Evolutionary conservation across 2,797 vertebrate genomes (phyloP).

Genomic region (Protosalanx chinensis): DNA sequence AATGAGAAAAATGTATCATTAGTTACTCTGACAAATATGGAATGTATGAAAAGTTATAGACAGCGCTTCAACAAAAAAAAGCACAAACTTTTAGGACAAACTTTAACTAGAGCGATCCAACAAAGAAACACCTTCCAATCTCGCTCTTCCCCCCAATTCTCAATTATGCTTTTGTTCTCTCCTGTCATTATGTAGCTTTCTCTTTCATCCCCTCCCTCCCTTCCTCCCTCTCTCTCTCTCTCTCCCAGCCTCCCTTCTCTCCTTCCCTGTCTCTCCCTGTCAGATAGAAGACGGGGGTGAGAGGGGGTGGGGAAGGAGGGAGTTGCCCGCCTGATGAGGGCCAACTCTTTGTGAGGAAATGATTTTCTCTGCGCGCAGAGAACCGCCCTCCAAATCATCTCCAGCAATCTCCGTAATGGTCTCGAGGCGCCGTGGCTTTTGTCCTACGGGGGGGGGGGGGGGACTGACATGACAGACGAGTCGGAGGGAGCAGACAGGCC

Average conservation of each 20-base stretch:
- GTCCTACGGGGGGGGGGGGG: constrained; percentile 75
- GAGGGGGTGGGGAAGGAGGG: constrained; percentile 39
- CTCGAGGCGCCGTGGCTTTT: constrained; percentile 75
- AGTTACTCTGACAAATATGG: no score
- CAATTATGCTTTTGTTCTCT: no score
- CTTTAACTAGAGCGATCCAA: no score
- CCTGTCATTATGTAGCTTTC: constrained; percentile 19
- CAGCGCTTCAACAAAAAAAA: no score
- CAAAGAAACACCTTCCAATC: no score
- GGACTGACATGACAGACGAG: constrained; percentile 77
- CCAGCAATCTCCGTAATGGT: constrained; percentile 83
- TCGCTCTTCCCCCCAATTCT: no score
- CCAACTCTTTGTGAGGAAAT: constrained; percentile 74
- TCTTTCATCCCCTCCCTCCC: constrained; percentile 48
- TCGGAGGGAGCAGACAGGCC: constrained; percentile 59
- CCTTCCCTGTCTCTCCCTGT: constrained; percentile 32
- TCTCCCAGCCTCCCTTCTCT: constrained; percentile 21
- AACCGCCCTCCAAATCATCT: constrained; percentile 81
- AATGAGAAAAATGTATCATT: no score
- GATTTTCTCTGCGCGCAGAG: constrained; percentile 71
- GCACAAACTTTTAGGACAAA: no score
- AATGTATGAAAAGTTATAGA: no score
- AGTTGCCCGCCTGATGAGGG: constrained; percentile 52
- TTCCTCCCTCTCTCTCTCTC: constrained; percentile 29
- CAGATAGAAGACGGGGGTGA: background rate